Evolutionary conservation across 2,113 vertebrate species (phyloP), one percentile per base, ranked within the genome.

Genomic region (Alligator sinensis): DNA sequence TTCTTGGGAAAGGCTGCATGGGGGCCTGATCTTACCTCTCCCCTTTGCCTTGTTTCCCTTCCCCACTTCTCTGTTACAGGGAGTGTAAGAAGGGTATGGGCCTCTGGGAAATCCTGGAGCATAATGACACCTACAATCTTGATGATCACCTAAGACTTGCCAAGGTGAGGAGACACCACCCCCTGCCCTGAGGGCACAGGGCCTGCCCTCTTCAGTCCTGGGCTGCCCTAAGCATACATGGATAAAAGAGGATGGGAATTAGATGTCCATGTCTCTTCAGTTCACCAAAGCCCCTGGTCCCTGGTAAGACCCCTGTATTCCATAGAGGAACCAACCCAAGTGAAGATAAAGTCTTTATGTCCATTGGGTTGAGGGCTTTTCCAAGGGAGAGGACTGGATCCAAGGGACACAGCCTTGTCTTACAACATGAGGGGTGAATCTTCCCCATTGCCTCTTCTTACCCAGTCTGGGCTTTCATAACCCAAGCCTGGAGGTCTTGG

Each of bases 81-180:
- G 97, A 97, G 38, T 98, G 98, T 92, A 97, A 91, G 88, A 70
- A 91, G 1, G 97, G 98, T 0, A 97, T 97, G 0, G 96, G 96
- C 0, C 97, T 98, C 82, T 98, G 98, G 98, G 94, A 95, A 11
- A 95, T 98, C 63, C 94, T 98, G 78, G 94, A 97, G 59, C 95
- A 98, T 4, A 91, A 97, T 24, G 88, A 89, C 11, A 94, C 97
- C 38, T 98, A 97, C 0, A 38, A 97, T 61, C 93, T 98, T 60
- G 96, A 98, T 1, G 93, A 96, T 34, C 95, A 97, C 2, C 97
- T 98, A 24, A 95, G 95, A 77, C 55, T 96, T 25, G 88, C 92
- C 68, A 96, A 97, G 96, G 98, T 98, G 79, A 95, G 95, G 19
- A 38, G 83, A 27, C 18, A 24, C 5, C n/a, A 28, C 17, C 11